Conservation (phyloP, 1,140 invertebrate genomes). For the Antheraea pernyi region DNA sequence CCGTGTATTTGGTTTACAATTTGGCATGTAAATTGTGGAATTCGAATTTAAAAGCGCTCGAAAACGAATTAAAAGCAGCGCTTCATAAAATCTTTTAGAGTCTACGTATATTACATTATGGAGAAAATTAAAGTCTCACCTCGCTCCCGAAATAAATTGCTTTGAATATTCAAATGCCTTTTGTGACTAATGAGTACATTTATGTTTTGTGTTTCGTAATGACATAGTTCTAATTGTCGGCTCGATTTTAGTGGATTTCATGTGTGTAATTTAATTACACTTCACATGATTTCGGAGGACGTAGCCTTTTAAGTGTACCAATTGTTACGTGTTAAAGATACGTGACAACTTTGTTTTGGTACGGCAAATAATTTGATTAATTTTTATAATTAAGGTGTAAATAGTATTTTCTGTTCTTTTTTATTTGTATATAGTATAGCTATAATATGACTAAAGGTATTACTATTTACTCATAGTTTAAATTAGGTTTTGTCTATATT, state of each 20-base stretch:
- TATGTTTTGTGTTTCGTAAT: slow-evolving; percentile 30
- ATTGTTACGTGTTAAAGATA: neutral
- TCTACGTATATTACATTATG: slow-evolving; percentile 42
- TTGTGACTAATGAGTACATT: slow-evolving; percentile 41
- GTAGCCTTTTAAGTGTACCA: neutral
- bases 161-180: slow-evolving; percentile 55
- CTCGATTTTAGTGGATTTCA: slow-evolving; percentile 31
- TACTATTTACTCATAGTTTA: too few species aligned
- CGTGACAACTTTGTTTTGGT: neutral
- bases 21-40: slow-evolving; percentile 56
- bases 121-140: slow-evolving; percentile 42
- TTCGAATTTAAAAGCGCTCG: slow-evolving; percentile 49
- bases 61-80: slow-evolving; percentile 51
- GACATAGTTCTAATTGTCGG: slow-evolving; percentile 33
- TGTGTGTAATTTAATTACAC: slow-evolving; percentile 25
- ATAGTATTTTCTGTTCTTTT: neutral
- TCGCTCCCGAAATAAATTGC: slow-evolving; percentile 37
- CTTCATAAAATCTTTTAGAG: slow-evolving; percentile 51
- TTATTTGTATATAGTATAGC: neutral
- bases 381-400: neutral
- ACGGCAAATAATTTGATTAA: neutral
- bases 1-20: slow-evolving; percentile 54
- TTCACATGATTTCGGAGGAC: slow-evolving; percentile 2
- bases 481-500: too few species aligned
- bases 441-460: too few species aligned